These are phyloP conservation scores for Apostichopus japonicus DNA, from an alignment of 35 echinoderm and acorn worm genomes.

Conservation along the genomic window DNA sequence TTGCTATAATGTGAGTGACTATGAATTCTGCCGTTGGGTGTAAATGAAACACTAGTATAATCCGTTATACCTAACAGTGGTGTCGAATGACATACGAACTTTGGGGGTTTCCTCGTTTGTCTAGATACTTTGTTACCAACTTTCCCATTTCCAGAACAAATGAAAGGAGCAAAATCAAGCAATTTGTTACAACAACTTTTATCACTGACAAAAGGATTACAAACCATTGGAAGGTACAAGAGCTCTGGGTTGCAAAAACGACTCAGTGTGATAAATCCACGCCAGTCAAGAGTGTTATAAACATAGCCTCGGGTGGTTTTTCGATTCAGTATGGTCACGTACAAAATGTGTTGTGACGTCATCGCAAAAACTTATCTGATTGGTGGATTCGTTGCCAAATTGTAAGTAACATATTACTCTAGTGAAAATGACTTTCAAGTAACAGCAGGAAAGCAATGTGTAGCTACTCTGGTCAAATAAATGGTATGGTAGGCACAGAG, in stretches of 20 bases:
- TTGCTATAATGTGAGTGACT: neutral
- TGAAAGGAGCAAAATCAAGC: neutral
- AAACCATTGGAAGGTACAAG: neutral
- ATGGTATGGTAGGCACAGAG: too few relatives aligned
- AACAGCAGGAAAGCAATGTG: neutral
- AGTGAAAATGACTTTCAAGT: neutral
- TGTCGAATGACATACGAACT: neutral
- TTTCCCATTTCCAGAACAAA: neutral
- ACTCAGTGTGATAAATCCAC: neutral
- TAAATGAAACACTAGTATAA: neutral
- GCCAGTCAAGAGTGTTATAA: neutral
- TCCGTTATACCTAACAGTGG: neutral
- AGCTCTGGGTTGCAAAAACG: neutral
- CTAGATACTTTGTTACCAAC: neutral
- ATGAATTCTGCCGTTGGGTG: neutral
- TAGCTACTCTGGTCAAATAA: too few relatives aligned
- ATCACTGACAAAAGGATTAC: neutral
- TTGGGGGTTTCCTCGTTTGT: neutral
- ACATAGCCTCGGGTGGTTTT: slow-evolving; percentile 3
- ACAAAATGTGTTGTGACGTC: neutral
- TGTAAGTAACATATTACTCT: neutral
- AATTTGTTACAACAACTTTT: neutral
- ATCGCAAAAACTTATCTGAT: neutral
- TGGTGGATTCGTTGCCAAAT: neutral
- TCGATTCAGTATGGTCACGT: neutral